These are phyloP conservation scores for Sorex maritimensis DNA, from an alignment of 2,797 vertebrate species.

Conservation along the genomic window DNA sequence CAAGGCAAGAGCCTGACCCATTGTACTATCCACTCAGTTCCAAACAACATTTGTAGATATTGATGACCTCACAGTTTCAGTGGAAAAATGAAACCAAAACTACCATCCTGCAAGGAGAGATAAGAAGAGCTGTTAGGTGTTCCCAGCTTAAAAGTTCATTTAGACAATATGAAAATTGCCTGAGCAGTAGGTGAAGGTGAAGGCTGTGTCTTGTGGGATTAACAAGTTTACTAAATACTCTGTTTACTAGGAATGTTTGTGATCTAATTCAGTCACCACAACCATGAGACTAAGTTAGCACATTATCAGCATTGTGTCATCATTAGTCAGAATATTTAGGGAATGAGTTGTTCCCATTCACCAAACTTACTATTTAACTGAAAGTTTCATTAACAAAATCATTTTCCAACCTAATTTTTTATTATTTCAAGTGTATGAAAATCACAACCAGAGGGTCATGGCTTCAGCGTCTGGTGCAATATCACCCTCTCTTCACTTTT, in stretches of 20 bases:
- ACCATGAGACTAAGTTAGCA: too few species aligned
- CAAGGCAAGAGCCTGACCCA: too few species aligned
- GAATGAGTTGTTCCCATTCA: background rate
- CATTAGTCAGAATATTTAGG: background rate
- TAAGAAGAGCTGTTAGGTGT: rapidly evolving
- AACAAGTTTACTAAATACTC: rapidly evolving
- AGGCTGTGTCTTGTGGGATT: background rate
- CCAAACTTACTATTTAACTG: background rate
- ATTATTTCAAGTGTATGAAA: background rate
- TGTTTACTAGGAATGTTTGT: rapidly evolving
- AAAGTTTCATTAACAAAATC: background rate
- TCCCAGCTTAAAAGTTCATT: too few species aligned
- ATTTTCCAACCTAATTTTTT: background rate
- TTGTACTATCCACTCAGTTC: too few species aligned
- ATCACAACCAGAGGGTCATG: rapidly evolving
- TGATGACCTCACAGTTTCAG: background rate
- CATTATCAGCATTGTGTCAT: background rate
- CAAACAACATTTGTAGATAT: too few species aligned
- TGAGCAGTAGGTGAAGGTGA: too few species aligned
- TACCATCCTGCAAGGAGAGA: background rate
- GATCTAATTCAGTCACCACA: rapidly evolving
- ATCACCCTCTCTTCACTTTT: background rate
- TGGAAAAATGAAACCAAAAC: background rate
- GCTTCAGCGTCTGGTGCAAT: background rate
- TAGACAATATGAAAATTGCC: background rate